Conservation (phyloP, 2,797 vertebrate species). For the Buphagus erythrorhynchus region DNA sequence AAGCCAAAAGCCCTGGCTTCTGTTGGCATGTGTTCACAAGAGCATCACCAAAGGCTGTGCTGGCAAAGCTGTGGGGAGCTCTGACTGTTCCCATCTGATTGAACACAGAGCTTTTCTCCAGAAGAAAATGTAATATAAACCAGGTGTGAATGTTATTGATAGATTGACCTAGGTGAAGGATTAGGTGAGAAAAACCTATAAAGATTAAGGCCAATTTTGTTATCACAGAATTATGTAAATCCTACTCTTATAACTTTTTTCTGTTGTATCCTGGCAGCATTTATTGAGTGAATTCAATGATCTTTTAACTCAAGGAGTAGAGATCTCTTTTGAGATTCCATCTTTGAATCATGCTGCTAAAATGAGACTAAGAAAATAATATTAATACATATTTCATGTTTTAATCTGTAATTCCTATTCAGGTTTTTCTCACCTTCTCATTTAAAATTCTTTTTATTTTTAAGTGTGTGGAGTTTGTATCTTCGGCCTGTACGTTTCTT, state of each 20-base stretch:
- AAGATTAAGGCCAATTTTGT: neutral
- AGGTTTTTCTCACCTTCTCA: fast-evolving
- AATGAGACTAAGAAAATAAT: neutral
- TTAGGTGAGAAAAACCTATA: neutral
- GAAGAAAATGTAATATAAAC: neutral
- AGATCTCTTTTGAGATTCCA: neutral
- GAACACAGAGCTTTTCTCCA: neutral
- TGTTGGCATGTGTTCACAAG: neutral
- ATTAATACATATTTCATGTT: neutral
- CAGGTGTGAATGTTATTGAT: neutral
- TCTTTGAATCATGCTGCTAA: neutral
- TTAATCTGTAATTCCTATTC: neutral
- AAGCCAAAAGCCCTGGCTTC: neutral
- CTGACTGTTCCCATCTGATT: neutral
- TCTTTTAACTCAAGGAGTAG: neutral
- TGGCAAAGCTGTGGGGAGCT: neutral
- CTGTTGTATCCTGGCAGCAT: neutral
- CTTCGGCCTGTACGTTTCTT: fast-evolving
- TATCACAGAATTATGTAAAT: neutral
- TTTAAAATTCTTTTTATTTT: neutral
- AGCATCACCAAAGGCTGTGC: neutral
- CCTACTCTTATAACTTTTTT: neutral
- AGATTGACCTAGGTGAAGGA: neutral
- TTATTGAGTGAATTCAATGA: neutral
- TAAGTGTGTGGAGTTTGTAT: neutral